Conservation (phyloP, 2,797 vertebrate species). For the Pterois miles region DNA sequence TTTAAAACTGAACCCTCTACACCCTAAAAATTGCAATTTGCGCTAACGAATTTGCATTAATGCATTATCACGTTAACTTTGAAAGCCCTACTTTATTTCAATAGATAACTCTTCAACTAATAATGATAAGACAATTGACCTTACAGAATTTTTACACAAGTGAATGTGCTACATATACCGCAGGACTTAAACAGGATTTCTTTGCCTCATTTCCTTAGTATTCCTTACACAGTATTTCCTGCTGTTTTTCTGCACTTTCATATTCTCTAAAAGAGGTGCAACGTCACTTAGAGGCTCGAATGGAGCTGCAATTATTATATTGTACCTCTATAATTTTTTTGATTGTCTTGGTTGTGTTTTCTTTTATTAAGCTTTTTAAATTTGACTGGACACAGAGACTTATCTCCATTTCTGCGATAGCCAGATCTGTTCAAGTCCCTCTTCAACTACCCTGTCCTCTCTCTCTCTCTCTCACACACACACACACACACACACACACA, state of each 20-base stretch:
- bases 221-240: accelerated
- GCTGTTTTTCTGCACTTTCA: neutral
- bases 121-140: neutral
- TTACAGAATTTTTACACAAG: neutral
- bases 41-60: no score
- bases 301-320: neutral
- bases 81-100: no score
- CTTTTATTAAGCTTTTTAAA: constrained; percentile 9
- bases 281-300: neutral
- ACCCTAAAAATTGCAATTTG: no score
- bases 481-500: neutral
- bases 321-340: neutral
- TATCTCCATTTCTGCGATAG: constrained; percentile 2
- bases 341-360: neutral
- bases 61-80: no score
- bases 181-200: neutral
- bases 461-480: no score
- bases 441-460: constrained; percentile 1
- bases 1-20: no score
- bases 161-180: neutral
- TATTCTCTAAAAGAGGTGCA: no score
- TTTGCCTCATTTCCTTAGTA: no score
- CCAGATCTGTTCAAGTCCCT: constrained; percentile 3
- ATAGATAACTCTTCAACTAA: neutral
- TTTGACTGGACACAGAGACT: neutral